Conservation (phyloP, 2,888 invertebrate species). For the Melolontha melolontha region DNA sequence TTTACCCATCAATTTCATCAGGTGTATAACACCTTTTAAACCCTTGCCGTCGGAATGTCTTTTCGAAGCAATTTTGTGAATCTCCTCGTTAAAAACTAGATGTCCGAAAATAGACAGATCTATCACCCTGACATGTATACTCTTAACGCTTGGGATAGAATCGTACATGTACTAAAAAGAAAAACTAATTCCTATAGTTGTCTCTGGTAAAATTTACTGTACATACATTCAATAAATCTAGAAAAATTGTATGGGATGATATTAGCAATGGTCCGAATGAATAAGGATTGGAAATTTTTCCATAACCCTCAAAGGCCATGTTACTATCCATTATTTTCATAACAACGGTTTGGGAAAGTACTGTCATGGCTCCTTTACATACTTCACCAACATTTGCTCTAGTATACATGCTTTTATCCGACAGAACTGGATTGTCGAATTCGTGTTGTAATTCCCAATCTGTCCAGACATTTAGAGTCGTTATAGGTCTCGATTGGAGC, state of each 20-base stretch:
- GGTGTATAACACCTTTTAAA: constrained; percentile 35
- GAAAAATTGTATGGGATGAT: constrained; percentile 25
- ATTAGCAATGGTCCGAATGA: neutral
- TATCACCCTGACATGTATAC: constrained; percentile 67
- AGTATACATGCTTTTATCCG: constrained; percentile 74
- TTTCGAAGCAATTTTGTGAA: constrained; percentile 66
- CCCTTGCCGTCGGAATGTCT: constrained; percentile 62
- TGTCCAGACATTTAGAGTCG: constrained; percentile 78
- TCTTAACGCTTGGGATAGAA: constrained; percentile 62
- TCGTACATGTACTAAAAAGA: constrained; percentile 38
- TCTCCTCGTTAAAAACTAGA: constrained; percentile 69
- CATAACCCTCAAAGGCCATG: constrained; percentile 11
- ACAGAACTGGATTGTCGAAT: constrained; percentile 76
- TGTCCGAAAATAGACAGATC: constrained; percentile 76
- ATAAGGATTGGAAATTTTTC: constrained; percentile 15
- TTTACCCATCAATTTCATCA: constrained; percentile 53
- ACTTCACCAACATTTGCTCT: constrained; percentile 83
- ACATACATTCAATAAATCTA: constrained; percentile 40
- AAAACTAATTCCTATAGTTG: neutral
- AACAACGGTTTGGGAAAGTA: constrained; percentile 39
- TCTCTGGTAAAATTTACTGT: neutral
- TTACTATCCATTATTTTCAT: constrained; percentile 8
- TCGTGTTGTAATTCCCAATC: constrained; percentile 86
- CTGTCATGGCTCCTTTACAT: constrained; percentile 72
- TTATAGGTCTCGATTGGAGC: constrained; percentile 84